Conservation (phyloP, 2,888 invertebrate genomes). For the Anodontia alba region DNA sequence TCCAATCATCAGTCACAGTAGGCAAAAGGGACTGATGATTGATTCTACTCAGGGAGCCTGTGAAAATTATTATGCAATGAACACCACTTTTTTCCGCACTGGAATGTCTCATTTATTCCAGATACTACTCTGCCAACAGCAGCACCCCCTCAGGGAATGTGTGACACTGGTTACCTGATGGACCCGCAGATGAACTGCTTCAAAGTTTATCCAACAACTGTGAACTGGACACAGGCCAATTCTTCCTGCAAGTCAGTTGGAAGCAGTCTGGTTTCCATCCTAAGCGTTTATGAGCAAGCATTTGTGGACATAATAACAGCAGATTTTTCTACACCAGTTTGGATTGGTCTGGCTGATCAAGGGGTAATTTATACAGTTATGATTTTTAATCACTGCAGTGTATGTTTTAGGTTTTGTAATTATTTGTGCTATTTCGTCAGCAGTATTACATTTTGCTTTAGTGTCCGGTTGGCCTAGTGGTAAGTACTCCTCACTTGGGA, state of each 20-base stretch:
- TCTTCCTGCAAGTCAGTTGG: slow-evolving; percentile 34
- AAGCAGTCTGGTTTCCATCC: slow-evolving; percentile 50
- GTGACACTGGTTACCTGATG: slow-evolving; percentile 31
- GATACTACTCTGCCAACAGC: slow-evolving; percentile 14
- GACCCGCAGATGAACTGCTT: slow-evolving; percentile 47
- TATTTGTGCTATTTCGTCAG: no score
- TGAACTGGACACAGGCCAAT: slow-evolving; percentile 63
- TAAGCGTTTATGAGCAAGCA: slow-evolving; percentile 52
- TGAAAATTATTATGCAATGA: no score
- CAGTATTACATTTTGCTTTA: no score
- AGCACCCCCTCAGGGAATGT: slow-evolving; percentile 26
- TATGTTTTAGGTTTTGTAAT: no score
- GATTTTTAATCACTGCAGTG: no score
- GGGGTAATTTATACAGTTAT: slow-evolving; percentile 32
- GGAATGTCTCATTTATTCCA: background rate
- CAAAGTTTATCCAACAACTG: slow-evolving; percentile 28
- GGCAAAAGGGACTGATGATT: no score
- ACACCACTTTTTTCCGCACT: no score
- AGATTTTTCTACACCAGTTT: slow-evolving; percentile 36
- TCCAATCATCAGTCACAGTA: no score
- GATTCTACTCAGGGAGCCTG: no score
- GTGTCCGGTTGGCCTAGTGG: no score
- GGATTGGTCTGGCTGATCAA: slow-evolving; percentile 53
- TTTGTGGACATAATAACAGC: slow-evolving; percentile 45
- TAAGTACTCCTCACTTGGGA: no score